These are phyloP conservation scores for Troides aeacus DNA, from an alignment of 2,888 invertebrate species.

Conservation along the genomic window DNA sequence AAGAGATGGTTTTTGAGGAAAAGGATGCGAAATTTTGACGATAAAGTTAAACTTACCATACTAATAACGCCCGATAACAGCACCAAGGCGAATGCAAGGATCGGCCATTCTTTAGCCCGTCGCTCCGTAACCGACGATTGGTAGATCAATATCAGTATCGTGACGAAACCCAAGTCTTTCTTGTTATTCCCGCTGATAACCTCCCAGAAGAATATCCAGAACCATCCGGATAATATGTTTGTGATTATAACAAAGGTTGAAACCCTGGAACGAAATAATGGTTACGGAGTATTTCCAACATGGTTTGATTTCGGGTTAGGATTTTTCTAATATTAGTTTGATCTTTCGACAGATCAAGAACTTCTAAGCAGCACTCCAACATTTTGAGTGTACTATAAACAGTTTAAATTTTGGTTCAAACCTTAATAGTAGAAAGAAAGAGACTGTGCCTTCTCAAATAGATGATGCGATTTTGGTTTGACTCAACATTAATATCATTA, in stretches of 20 bases:
- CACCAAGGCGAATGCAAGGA: conserved; percentile 77
- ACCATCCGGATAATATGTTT: conserved; percentile 79
- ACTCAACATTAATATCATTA: too few relatives aligned
- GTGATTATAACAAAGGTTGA: conserved; percentile 78
- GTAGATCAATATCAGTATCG: conserved; percentile 81
- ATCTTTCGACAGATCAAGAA: not conserved
- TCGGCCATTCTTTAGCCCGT: conserved; percentile 77
- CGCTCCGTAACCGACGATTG: conserved; percentile 74
- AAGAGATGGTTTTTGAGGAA: too few relatives aligned
- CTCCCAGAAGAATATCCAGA: conserved; percentile 80
- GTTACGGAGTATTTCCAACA: not conserved
- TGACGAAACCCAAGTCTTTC: conserved; percentile 77
- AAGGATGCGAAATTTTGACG: not conserved
- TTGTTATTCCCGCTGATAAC: conserved; percentile 60
- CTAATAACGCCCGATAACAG: conserved; percentile 81
- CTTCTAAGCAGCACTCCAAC: not conserved
- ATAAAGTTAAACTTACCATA: conserved; percentile 70
- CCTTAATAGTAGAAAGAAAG: too few relatives aligned
- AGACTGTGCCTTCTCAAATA: too few relatives aligned
- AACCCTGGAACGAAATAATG: conserved; percentile 76
- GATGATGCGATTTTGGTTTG: too few relatives aligned
- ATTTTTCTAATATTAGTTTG: not conserved
- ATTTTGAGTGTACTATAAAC: not conserved
- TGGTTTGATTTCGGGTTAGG: not conserved
- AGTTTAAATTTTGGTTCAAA: too few relatives aligned